Evolutionary conservation across 2,888 invertebrate genomes (phyloP).

Genomic region (Entomobrya multifasciata): DNA sequence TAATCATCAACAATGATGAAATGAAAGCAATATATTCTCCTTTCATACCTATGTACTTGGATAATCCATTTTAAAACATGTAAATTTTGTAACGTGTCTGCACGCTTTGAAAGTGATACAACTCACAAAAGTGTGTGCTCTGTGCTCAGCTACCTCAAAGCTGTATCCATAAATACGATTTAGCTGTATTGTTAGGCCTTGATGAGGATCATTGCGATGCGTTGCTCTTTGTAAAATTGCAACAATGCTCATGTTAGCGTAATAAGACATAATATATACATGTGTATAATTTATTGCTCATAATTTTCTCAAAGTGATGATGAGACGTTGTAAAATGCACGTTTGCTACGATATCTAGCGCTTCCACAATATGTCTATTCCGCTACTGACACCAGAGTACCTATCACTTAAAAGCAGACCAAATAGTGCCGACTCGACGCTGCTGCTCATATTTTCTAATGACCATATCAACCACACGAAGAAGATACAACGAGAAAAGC

Average conservation of each 20-base stretch:
- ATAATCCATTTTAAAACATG: too few species aligned
- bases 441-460: slow-evolving; percentile 16
- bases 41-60: not conserved
- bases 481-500: slow-evolving; percentile 23
- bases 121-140: too few species aligned
- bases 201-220: not conserved
- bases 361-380: slow-evolving; percentile 49
- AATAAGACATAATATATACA: not conserved
- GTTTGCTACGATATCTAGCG: slow-evolving; percentile 58
- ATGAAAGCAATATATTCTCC: not conserved
- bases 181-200: too few species aligned
- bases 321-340: slow-evolving; percentile 50
- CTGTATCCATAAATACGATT: too few species aligned
- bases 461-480: not conserved
- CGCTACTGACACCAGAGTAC: slow-evolving; percentile 8
- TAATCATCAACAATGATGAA: slow-evolving; percentile 13
- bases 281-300: slow-evolving; percentile 56
- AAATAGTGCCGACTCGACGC: not conserved
- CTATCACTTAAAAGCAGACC: not conserved
- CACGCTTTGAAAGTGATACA: too few species aligned
- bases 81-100: not conserved
- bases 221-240: not conserved
- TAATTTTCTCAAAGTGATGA: slow-evolving; percentile 49
- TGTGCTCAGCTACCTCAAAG: too few species aligned
- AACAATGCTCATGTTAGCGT: not conserved